These are phyloP conservation scores for Epinephelus malabaricus DNA, from an alignment of 2,797 vertebrate species.

Conservation along the genomic window DNA sequence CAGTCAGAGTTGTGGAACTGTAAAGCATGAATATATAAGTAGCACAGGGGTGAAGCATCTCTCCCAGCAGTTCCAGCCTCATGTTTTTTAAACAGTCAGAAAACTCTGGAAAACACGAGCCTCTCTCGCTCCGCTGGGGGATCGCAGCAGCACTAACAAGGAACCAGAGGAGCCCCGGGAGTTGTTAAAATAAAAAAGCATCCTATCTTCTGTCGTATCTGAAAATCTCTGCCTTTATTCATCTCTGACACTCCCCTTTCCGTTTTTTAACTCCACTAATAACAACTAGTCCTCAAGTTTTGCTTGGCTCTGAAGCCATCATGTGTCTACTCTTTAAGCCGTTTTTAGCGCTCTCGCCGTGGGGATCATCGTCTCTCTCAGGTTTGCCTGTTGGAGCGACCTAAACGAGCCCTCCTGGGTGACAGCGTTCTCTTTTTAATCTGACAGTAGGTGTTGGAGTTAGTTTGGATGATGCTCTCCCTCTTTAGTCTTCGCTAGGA, in stretches of 20 bases:
- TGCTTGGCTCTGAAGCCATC: conserved; percentile 1
- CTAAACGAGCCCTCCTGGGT: conserved; percentile 1
- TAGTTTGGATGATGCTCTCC: conserved; percentile 28
- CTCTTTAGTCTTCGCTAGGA: conserved; percentile 16
- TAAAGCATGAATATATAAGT: conserved; percentile 60
- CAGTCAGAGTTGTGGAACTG: conserved; percentile 49
- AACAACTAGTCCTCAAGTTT: background rate
- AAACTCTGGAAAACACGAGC: conserved; percentile 65
- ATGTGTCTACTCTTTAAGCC: background rate
- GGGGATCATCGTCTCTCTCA: background rate
- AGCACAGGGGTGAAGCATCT: conserved; percentile 43
- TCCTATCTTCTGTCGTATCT: conserved; percentile 13
- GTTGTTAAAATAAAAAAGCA: conserved; percentile 34
- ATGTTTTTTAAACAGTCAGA: conserved; percentile 74
- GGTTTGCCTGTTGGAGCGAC: background rate
- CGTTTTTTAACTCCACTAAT: background rate
- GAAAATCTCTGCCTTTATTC: conserved; percentile 29
- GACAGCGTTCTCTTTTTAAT: conserved; percentile 11
- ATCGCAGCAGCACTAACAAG: conserved; percentile 62
- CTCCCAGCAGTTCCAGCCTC: conserved; percentile 63
- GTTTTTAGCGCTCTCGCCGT: background rate
- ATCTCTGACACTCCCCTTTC: background rate
- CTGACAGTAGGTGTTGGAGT: conserved; percentile 34
- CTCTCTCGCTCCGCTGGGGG: conserved; percentile 36
- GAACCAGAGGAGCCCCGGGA: conserved; percentile 44